Evolutionary conservation across 2,113 vertebrate genomes (phyloP).

Genomic region (Jacana jacana): DNA sequence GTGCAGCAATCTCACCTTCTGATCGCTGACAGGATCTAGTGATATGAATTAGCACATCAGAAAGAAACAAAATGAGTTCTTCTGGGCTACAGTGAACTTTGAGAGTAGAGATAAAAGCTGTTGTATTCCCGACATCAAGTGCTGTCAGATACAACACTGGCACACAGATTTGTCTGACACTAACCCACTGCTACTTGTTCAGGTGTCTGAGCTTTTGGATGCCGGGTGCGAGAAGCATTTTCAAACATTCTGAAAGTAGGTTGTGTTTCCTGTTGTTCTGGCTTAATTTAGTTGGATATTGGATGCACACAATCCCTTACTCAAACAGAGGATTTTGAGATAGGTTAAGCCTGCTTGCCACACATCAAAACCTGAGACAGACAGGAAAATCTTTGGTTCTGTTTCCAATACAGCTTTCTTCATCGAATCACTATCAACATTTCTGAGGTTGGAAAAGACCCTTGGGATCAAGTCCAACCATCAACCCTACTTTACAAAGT

Average conservation of each 20-base stretch:
- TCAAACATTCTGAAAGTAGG: not conserved
- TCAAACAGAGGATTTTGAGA: not conserved
- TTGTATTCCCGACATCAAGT: not conserved
- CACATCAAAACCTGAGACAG: not conserved
- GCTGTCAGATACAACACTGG: not conserved
- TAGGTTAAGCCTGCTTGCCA: not conserved
- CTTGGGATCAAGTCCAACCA: too few species aligned
- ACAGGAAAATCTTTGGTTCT: not conserved
- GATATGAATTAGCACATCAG: conserved; percentile 14
- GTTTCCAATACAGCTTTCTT: not conserved
- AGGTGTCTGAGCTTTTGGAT: not conserved
- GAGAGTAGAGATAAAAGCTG: not conserved
- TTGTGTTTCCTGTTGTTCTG: not conserved
- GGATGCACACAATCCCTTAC: not conserved
- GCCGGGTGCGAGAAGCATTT: not conserved
- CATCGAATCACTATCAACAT: not conserved
- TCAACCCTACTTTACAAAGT: too few species aligned
- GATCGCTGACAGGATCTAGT: not conserved
- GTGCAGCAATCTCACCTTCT: fast-evolving
- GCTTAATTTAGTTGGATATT: not conserved
- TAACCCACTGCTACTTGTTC: not conserved
- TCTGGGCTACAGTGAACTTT: not conserved
- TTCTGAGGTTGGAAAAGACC: too few species aligned
- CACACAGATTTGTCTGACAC: not conserved
- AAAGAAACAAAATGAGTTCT: conserved; percentile 13